These are phyloP conservation scores for Mystacides longicornis DNA, from an alignment of 2,888 invertebrate genomes.

Conservation along the genomic window DNA sequence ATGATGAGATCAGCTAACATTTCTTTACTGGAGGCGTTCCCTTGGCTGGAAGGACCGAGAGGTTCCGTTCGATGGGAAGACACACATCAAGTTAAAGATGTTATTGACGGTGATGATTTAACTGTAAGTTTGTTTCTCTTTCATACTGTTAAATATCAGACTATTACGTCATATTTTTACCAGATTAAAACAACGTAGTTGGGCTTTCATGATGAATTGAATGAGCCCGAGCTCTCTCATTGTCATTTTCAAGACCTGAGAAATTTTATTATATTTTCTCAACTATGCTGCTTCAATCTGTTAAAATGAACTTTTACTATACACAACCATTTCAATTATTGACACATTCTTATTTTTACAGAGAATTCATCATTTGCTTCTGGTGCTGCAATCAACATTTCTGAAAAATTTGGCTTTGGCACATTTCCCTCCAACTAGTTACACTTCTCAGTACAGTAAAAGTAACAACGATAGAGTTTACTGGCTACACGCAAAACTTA, in stretches of 20 bases:
- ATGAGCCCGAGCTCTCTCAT: too few relatives aligned
- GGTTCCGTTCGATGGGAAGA: slow-evolving; percentile 3
- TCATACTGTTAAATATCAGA: too few relatives aligned
- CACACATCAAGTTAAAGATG: background rate
- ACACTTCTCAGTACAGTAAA: slow-evolving; percentile 32
- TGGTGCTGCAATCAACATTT: slow-evolving; percentile 43
- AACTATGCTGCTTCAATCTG: too few relatives aligned
- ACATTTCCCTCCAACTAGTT: slow-evolving; percentile 35
- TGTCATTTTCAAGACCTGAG: too few relatives aligned
- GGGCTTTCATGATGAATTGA: too few relatives aligned
- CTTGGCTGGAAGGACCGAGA: slow-evolving; percentile 8
- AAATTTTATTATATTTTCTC: too few relatives aligned
- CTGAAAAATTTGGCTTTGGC: slow-evolving; percentile 41
- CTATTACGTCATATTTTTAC: too few relatives aligned
- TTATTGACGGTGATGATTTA: slow-evolving; percentile 1
- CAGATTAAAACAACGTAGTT: too few relatives aligned
- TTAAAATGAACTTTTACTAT: too few relatives aligned
- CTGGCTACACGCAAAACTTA: slow-evolving; percentile 39
- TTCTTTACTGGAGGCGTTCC: slow-evolving; percentile 6
- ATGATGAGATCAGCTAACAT: slow-evolving; percentile 3
- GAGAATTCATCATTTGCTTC: slow-evolving; percentile 45
- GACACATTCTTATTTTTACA: slow-evolving; percentile 30
- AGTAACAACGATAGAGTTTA: slow-evolving; percentile 43
- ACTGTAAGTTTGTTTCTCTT: slow-evolving; percentile 7
- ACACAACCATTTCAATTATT: too few relatives aligned